A percentile compares a stretch with the other conserved stretches of the same genome.
Evolutionary conservation across 2,797 vertebrate genomes (phyloP).

Genomic region (Poeciliopsis gracilis): DNA sequence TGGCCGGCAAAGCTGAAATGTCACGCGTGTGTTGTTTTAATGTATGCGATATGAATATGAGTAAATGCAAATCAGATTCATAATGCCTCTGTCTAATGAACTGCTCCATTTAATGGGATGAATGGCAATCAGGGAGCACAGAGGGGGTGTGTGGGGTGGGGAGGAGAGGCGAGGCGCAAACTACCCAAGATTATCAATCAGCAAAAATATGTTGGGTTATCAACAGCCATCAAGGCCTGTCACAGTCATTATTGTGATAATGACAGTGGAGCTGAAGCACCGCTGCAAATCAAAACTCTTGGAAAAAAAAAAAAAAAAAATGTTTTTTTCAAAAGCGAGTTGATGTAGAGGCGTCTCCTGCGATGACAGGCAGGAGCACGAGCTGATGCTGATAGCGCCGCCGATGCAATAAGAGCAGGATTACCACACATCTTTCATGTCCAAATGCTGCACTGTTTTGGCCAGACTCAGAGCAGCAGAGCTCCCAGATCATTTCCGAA

Average conservation of each 20-base stretch:
- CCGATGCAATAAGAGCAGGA: constrained; percentile 13
- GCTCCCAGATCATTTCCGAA: not conserved
- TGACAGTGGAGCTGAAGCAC: constrained; percentile 56
- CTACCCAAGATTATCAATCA: constrained; percentile 58
- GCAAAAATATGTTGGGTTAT: constrained; percentile 51
- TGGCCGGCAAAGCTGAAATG: constrained; percentile 64
- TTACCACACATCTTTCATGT: not conserved
- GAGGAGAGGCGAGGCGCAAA: constrained; percentile 30
- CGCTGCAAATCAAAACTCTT: constrained; percentile 57
- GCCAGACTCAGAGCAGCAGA: not conserved
- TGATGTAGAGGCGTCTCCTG: constrained; percentile 34
- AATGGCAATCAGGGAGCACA: constrained; percentile 70
- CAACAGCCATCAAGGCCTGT: constrained; percentile 57
- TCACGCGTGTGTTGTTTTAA: constrained; percentile 70
- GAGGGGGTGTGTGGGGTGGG: not conserved
- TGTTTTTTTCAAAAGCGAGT: constrained; percentile 30
- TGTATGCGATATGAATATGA: constrained; percentile 76
- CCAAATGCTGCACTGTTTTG: no score
- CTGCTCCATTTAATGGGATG: constrained; percentile 71
- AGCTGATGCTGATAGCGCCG: constrained; percentile 35
- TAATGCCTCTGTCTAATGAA: constrained; percentile 72
- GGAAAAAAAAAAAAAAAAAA: not conserved
- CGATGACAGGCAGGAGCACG: constrained; percentile 24
- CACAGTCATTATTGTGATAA: constrained; percentile 59
- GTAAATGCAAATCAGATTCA: constrained; percentile 74